Evolutionary conservation across 37 sponge, comb jelly and placozoan genomes (phyloP).

Genomic region (Corticium candelabrum): DNA sequence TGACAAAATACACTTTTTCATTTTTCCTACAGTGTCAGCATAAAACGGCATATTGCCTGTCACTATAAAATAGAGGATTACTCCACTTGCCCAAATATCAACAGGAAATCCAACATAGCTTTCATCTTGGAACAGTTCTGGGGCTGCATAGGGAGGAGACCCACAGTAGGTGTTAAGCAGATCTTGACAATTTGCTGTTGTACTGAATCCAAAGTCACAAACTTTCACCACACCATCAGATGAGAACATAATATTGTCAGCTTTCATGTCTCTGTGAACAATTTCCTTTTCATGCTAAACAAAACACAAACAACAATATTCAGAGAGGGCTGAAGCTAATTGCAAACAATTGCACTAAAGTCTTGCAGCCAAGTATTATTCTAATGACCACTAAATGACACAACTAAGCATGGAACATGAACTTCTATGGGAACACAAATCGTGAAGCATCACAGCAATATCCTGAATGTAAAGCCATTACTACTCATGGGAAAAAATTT

Average conservation of each 20-base stretch:
- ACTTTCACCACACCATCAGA: slow-evolving; percentile 38
- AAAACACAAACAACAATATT: neutral
- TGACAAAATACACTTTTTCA: slow-evolving; percentile 47
- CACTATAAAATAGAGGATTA: slow-evolving; percentile 62
- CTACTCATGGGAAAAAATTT: too few species aligned
- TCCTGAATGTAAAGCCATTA: too few species aligned
- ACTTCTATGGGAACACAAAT: too few species aligned
- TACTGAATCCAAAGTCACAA: slow-evolving; percentile 87
- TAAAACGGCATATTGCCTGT: slow-evolving; percentile 54
- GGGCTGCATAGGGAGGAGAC: slow-evolving; percentile 82
- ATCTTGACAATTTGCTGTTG: slow-evolving; percentile 5
- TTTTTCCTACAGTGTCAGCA: slow-evolving; percentile 38
- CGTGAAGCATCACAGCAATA: too few species aligned
- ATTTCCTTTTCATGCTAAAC: slow-evolving; percentile 55
- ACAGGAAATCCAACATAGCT: slow-evolving; percentile 50
- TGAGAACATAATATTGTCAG: slow-evolving; percentile 75
- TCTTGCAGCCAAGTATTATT: too few species aligned
- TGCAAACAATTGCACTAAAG: too few species aligned
- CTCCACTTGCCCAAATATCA: slow-evolving; percentile 80
- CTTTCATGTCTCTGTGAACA: slow-evolving; percentile 70
- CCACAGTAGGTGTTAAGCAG: slow-evolving; percentile 71
- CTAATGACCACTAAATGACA: too few species aligned
- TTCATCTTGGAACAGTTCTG: slow-evolving; percentile 67
- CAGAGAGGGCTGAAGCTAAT: neutral
- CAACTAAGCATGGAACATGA: too few species aligned